Conservation (phyloP, 2,797 vertebrate species). For the Clarias platycephalus region DNA sequence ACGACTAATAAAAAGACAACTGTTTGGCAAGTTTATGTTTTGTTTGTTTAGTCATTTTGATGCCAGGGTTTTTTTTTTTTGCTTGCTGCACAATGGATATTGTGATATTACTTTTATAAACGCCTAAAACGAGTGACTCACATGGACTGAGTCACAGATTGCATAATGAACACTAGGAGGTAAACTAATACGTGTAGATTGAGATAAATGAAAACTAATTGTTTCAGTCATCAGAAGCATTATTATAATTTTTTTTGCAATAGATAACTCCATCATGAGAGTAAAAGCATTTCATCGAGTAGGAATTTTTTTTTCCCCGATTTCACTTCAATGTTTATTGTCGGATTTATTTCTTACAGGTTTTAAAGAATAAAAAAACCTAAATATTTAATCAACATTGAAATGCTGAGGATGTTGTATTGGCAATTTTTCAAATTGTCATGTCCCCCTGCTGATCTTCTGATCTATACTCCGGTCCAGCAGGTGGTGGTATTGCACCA, state of each 20-base stretch:
- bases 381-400: too few relatives aligned
- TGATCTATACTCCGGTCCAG: too few relatives aligned
- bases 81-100: neutral
- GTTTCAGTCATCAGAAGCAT: neutral
- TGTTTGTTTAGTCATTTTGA: neutral
- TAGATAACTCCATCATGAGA: neutral
- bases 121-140: neutral
- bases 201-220: neutral
- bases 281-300: neutral
- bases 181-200: neutral
- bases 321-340: too few relatives aligned
- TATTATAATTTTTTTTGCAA: neutral
- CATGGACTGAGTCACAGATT: neutral
- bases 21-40: neutral
- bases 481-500: too few relatives aligned
- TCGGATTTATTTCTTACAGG: too few relatives aligned
- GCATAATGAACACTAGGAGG: neutral
- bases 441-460: too few relatives aligned
- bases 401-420: too few relatives aligned
- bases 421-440: too few relatives aligned
- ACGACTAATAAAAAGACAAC: neutral
- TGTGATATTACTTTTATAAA: neutral
- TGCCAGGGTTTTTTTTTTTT: neutral
- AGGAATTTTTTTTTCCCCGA: neutral
- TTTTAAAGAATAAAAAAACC: too few relatives aligned